Evolutionary conservation across 2,888 invertebrate genomes (phyloP), one percentile per base, ranked within the genome.

Genomic region (Erpobdella octoculata): DNA sequence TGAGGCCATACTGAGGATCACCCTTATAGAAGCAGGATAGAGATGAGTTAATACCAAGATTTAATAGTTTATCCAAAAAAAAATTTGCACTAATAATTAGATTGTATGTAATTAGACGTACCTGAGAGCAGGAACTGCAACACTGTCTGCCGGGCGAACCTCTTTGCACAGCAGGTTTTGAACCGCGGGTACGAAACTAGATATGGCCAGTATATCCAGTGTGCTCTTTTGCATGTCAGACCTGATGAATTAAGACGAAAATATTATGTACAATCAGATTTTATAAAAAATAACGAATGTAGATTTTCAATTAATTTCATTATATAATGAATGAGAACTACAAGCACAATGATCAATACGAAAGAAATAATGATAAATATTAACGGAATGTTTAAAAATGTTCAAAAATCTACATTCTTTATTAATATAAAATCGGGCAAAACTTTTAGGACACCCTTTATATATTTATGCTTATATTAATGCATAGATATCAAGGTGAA

Each of bases 121-220:
- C 81, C 80, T 80, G 76, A 81, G 78, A 28, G 78, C 79, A 21
- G 80, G 80, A 5, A 79, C 77, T 15, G 75, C 71, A 31, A 76
- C 65, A 71, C 79, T 88, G 80, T 92, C 91, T 88, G 91, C 0
- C 35, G 84, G 76, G 18, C 78, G 76, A 35, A 85, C 79, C 6
- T 78, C 76, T 46, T 84, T 84, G 71, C 85, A 83, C 38, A 87
- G 78, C 15, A 81, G 75, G 33, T 84, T 74, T 78, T 86, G 86
- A 88, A 92, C 84, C 74, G 89, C 88, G 5, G 94, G 93, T 80
- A 92, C 89, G 25, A 94, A 90, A 73, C 92, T 90, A 80, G 93
- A 93, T 53, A 95, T 90, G 0, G 91, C 90, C 58, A 97, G 86
- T 46, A 92, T 92, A 82, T 96, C 95, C 73, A 86, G 83, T 2